These are phyloP conservation scores for Paramormyrops kingsleyae DNA, from an alignment of 2,113 vertebrate species.

Conservation along the genomic window DNA sequence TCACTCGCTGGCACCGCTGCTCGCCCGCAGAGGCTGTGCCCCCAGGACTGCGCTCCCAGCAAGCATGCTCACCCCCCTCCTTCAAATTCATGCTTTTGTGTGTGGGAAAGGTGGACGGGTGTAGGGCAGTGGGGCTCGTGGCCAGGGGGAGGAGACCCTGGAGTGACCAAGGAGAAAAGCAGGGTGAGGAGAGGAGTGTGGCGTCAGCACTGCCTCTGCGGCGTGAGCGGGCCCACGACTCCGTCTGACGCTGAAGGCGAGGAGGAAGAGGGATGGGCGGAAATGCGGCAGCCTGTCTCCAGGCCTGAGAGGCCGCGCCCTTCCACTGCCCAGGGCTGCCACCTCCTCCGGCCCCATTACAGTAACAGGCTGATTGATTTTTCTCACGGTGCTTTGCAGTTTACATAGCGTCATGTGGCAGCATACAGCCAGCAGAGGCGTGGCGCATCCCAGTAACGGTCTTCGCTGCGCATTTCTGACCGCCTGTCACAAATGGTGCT, in stretches of 20 bases:
- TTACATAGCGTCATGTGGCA: conserved; percentile 15
- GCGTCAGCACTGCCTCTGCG: conserved; percentile 26
- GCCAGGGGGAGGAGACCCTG: conserved; percentile 31
- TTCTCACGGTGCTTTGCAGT: background rate
- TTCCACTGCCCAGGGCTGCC: no score
- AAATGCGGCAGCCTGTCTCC: background rate
- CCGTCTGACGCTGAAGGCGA: conserved; percentile 18
- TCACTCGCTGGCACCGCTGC: background rate
- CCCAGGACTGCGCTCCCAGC: background rate
- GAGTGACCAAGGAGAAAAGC: background rate
- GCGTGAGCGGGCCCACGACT: conserved; percentile 23
- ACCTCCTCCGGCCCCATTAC: background rate
- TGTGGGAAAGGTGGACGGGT: background rate
- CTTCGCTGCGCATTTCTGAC: background rate
- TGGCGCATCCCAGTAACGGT: background rate
- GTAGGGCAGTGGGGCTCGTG: conserved; percentile 10
- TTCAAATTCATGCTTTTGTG: conserved; percentile 24
- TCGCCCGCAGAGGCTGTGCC: background rate
- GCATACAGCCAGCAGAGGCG: background rate
- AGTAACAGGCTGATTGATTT: background rate
- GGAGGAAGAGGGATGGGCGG: background rate
- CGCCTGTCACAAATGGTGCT: background rate
- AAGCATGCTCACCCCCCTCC: conserved; percentile 7
- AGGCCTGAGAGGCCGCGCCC: background rate
- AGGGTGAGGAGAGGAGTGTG: conserved; percentile 3